phyloP scores from a whole-genome alignment of 2,113 vertebrate species.

The Hypocryptadius cinnamomeus region DNA sequence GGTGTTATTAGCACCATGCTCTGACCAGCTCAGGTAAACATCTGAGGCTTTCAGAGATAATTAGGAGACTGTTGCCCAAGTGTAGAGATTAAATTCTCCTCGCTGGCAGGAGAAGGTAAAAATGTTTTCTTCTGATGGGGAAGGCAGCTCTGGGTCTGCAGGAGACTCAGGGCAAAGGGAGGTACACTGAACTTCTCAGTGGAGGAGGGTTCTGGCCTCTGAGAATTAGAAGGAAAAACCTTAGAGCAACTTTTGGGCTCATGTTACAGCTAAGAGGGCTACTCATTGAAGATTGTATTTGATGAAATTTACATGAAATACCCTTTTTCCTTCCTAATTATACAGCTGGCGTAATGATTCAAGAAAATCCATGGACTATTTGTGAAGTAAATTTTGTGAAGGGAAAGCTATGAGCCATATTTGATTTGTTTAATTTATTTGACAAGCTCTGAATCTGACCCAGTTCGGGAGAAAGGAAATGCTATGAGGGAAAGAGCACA shows the following conservation, averaged over 20 bases:
- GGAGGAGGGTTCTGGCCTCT: background rate
- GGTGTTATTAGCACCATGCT: background rate
- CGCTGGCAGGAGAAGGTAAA: background rate
- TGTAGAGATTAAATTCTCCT: background rate
- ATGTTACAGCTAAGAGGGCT: background rate
- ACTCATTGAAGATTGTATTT: background rate
- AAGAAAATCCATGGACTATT: background rate
- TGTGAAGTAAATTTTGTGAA: background rate
- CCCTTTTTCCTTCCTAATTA: background rate
- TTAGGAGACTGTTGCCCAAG: background rate
- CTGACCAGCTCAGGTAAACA: background rate
- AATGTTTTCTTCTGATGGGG: background rate
- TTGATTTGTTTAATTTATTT: slow-evolving; percentile 8
- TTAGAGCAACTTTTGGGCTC: background rate
- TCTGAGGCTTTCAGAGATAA: background rate
- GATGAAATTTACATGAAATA: background rate
- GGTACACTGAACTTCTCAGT: background rate
- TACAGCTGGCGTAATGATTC: background rate
- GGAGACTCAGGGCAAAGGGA: background rate
- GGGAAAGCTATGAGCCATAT: background rate
- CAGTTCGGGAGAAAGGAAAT: background rate
- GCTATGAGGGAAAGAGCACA: background rate
- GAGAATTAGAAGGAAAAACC: background rate
- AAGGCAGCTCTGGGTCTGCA: background rate
- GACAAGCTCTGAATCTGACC: background rate